Base-by-base conservation (phyloP, 2,888 invertebrate genomes). In the Polymixis flavicincta region DNA sequence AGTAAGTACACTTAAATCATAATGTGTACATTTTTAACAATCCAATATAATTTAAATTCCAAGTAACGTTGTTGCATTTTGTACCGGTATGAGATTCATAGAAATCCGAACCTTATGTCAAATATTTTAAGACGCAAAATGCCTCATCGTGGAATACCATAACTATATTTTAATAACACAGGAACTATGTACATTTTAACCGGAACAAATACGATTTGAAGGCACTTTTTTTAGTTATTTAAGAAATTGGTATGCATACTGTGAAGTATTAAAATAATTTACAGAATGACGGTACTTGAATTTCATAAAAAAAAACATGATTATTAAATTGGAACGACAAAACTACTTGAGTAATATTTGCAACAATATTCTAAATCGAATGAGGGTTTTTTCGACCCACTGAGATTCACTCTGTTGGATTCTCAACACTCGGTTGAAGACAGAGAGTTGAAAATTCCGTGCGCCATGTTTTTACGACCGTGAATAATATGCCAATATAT, bases 41-140 rank as follows among this genome's bases (percentile, higher is more conserved):
- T 66, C 32, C 45, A 80, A 59, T 59, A 57, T 64, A 50, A 75
- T 50, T 32, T 19, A 54, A 81, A 68, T 59, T 81, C 48, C 61
- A 54, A 37, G 37, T 22, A 65, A 50, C 54, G 9, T 1, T 32
- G 11, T n/a, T 32, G 45, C 52, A 25, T 54, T 74, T 48, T 55
- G 14, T 22, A 1, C 7, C 32, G 4, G 14, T 45, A 0, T 48
- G 28, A 28, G 55, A 45, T 25, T 57, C 2, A 59, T 57, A 54
- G 2, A 11, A 57, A 71, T 52, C 64, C 5, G 8, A 64, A 71
- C 52, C 25, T 64, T 59, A 19, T n/a, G 1, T 3, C 1, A 48
- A 59, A n/a, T 22, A 0, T 0, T 0, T 22, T 59, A 65, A 64
- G 4, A 59, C 7, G 48, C 45, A 48, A 54, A 71, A 65, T 60